Conservation (phyloP, 2,113 vertebrate species). For the Sula dactylatra region DNA sequence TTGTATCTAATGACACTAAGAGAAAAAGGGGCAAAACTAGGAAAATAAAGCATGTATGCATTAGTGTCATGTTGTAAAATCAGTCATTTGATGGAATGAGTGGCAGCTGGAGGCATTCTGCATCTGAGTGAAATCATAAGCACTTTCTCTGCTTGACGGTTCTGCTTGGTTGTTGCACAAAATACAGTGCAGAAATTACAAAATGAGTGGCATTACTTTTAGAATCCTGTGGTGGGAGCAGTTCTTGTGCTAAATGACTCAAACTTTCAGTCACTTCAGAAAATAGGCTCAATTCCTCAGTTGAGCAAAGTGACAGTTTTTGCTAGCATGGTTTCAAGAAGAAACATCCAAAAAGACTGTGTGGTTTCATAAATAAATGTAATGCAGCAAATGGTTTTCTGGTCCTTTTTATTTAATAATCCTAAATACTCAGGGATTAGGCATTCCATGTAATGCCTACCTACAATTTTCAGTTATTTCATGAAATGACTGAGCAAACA, state of each 20-base stretch:
- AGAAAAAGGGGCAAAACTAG: background rate
- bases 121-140: background rate
- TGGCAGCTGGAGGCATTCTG: background rate
- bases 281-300: slow-evolving; percentile 1
- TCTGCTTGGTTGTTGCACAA: background rate
- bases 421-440: background rate
- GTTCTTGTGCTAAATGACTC: slow-evolving; percentile 8
- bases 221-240: slow-evolving; percentile 17
- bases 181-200: background rate
- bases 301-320: background rate
- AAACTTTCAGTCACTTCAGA: slow-evolving; percentile 22
- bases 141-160: background rate
- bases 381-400: background rate
- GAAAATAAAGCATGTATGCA: background rate
- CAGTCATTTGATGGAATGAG: background rate
- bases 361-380: background rate
- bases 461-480: background rate
- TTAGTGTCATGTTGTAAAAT: background rate
- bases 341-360: background rate
- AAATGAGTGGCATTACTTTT: background rate
- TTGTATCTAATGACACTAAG: background rate
- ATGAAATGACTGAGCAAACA: background rate
- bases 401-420: background rate
- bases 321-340: background rate
- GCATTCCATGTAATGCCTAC: background rate